Base-by-base conservation (phyloP, 2,797 vertebrate genomes). In the Phrynocephalus vlangalii region DNA sequence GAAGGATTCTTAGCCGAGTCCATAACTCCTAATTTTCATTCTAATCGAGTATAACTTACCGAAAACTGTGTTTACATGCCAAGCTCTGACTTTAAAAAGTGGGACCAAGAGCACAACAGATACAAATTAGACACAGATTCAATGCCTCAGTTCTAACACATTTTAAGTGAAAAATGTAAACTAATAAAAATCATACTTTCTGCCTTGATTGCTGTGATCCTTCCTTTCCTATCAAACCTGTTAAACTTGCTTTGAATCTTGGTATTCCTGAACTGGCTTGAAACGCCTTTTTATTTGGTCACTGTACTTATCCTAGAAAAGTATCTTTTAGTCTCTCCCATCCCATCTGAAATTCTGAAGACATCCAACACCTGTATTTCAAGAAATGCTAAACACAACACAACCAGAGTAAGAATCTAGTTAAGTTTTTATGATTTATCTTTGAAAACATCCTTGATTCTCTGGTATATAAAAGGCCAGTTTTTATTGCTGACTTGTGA, bases 401-500 rank as follows among this genome's bases (percentile, higher is more conserved):
- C 20, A 52, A 13, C 15, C 24, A 22, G 52, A 24, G 10, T n/a
- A 72, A 33, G 20, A 50, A 6, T 44, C 38, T n/a, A 30, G 26
- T 24, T 82, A 71, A 15, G 3, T 50, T 84, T 84, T 50, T n/a
- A 33, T 48, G 48, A 82, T 81, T 70, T 70, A 77, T 87, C 73
- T 48, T 48, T 33, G 30, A 44, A 52, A 81, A 79, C 8, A 52
- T 3, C 73, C 9, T 87, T 77, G 15, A 68, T 92, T 68, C 20
- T 79, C 0, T 24, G 2, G 82, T 5, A n/a, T 0, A 6, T 63
- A 83, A 90, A 91, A 71, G 71, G 78, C 30, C 52, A 78, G 24
- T 72, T 89, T 67, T 1, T 76, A 87, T 89, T 85, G 80, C 88
- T 83, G 26, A 80, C 82, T 30, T 38, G 48, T 79, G 67, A 50